Evolutionary conservation across 2,113 vertebrate genomes (phyloP), one percentile per base, ranked within the genome.

Genomic region (Malurus elegans): DNA sequence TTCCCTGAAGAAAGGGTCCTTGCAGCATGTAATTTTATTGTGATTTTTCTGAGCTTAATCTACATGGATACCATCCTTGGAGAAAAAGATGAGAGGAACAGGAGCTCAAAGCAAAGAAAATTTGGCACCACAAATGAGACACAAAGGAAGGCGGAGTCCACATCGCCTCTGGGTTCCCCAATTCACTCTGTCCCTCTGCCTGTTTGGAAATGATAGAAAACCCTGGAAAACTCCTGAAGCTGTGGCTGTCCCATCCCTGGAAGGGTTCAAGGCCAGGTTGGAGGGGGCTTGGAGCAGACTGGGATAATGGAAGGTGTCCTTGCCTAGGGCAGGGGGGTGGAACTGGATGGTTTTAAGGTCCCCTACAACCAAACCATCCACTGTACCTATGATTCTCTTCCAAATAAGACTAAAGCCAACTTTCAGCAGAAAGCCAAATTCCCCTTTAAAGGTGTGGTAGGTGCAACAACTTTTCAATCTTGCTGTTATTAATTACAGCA

Each of bases 1-100:
- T 51, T 89, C 7, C 40, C 67, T 0, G 0, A 69, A 20, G 14
- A 18, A 51, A 78, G 15, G 9, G 32, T 36, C 8, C 4, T 57
- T 28, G 8, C 31, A 65, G 15, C 15, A 5, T 8, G 36, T 34
- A 18, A 67, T 65, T 23, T 21, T 54, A 10, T 8, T 56, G 7
- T 78, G n/a, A n/a, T 89, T 65, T 48, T 5, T 18, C 40, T 62
- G 42, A 53, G 36, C 23, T 61, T 66, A 34, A 29, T 70, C 56
- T 48, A 12, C 19, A 4, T 19, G 23, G 50, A 45, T 45, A 23
- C 12, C 1, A 0, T 14, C 15, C 32, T 31, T 38, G 60, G 60
- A 18, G 42, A 54, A 42, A 71, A 70, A 26, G 3, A 2, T 1
- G 2, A 18, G 10, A 18, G 7, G 7, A 87, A n/a, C 14, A 21